Conservation (phyloP, 2,797 vertebrate genomes). For the Oreonectes daqikongensis region DNA sequence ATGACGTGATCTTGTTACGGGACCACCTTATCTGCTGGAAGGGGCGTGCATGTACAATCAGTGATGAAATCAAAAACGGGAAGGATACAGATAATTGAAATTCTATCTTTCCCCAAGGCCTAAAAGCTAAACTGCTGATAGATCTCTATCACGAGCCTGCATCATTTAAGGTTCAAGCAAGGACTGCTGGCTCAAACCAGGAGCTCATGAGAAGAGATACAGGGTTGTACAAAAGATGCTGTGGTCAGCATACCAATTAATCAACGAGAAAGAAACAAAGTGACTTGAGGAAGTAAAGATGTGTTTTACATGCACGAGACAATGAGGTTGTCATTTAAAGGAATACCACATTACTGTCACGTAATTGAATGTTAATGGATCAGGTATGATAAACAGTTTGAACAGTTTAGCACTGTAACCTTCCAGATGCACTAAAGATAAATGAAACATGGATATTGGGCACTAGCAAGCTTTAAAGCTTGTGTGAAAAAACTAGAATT, state of each 20-base stretch:
- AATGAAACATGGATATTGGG: neutral
- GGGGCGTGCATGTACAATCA: slow-evolving; percentile 25
- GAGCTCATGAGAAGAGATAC: slow-evolving; percentile 21
- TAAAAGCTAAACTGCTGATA: slow-evolving; percentile 37
- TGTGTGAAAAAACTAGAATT: slow-evolving; percentile 11
- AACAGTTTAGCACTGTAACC: neutral
- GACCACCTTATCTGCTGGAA: slow-evolving; percentile 41
- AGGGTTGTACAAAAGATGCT: slow-evolving; percentile 10
- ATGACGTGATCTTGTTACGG: slow-evolving; percentile 16
- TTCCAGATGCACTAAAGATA: neutral
- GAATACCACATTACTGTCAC: neutral
- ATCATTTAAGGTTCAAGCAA: slow-evolving; percentile 27
- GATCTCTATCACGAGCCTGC: slow-evolving; percentile 30
- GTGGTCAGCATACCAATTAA: slow-evolving; percentile 28
- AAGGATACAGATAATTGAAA: slow-evolving; percentile 50
- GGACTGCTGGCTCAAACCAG: slow-evolving; percentile 34
- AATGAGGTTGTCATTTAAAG: slow-evolving; percentile 6
- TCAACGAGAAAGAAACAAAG: slow-evolving; percentile 5
- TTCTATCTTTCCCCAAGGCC: slow-evolving; percentile 41
- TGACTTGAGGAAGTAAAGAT: slow-evolving; percentile 11
- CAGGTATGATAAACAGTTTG: neutral
- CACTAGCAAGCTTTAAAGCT: neutral
- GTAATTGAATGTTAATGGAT: slow-evolving; percentile 28
- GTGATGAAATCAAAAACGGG: slow-evolving; percentile 46
- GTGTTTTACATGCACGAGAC: slow-evolving; percentile 4